Evolutionary conservation across 2,113 vertebrate genomes (phyloP).

Genomic region (Cyprinodon tularosa): DNA sequence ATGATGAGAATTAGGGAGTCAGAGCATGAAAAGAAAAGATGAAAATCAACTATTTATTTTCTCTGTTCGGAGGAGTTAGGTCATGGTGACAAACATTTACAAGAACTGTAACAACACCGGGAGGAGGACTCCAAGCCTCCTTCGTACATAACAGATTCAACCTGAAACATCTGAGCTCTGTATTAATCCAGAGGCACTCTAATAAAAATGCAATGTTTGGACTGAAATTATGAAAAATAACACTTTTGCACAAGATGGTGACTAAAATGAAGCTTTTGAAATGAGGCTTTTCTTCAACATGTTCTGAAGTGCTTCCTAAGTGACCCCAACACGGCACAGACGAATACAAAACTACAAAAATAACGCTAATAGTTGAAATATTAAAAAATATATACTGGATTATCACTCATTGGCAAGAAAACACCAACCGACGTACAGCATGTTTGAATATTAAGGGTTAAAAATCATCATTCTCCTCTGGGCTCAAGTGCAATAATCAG

Average conservation of each 20-base stretch:
- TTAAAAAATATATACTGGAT: slow-evolving; percentile 40
- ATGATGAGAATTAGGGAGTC: background rate
- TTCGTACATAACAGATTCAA: slow-evolving; percentile 49
- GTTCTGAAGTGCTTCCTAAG: slow-evolving; percentile 7
- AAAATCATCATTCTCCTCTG: slow-evolving; percentile 54
- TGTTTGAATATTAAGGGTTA: slow-evolving; percentile 39
- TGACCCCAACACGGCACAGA: slow-evolving; percentile 41
- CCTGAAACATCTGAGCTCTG: slow-evolving; percentile 52
- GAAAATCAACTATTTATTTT: slow-evolving; percentile 76
- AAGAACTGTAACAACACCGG: slow-evolving; percentile 65
- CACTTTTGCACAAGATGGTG: slow-evolving; percentile 38
- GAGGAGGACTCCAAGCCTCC: slow-evolving; percentile 59
- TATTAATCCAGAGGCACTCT: slow-evolving; percentile 73
- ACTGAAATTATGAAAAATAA: slow-evolving; percentile 45
- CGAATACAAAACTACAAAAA: slow-evolving; percentile 60
- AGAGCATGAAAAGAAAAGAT: slow-evolving; percentile 31
- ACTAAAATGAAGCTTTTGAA: slow-evolving; percentile 38
- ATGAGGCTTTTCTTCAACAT: slow-evolving; percentile 39
- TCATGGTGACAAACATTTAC: slow-evolving; percentile 72
- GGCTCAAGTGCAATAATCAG: slow-evolving; percentile 83
- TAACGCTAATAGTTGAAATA: slow-evolving; percentile 23
- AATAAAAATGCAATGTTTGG: slow-evolving; percentile 60
- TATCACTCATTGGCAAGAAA: slow-evolving; percentile 71
- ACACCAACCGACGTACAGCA: background rate
- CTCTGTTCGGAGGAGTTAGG: slow-evolving; percentile 64